Conservation (phyloP, 1,140 invertebrate genomes). For the Leptinotarsa lineolata region DNA sequence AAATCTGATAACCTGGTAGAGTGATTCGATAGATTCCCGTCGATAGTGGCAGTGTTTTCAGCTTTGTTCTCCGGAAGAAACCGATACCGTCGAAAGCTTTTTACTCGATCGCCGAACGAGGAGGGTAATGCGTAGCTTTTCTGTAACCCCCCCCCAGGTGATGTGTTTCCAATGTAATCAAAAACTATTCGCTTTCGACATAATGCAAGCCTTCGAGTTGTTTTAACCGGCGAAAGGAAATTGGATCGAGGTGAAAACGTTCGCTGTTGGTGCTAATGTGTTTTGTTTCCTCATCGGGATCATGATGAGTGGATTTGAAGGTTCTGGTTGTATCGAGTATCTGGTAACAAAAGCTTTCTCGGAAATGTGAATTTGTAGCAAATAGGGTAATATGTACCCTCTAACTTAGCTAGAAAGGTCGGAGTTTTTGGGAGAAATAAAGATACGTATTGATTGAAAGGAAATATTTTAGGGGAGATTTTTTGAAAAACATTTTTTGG, state of each 20-base stretch:
- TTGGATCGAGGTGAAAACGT: not conserved
- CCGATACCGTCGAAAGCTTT: not conserved
- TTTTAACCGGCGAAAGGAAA: not conserved
- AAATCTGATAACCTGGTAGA: not conserved
- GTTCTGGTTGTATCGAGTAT: too few species aligned
- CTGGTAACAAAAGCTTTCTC: too few species aligned
- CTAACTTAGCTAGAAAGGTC: too few species aligned
- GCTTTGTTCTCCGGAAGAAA: not conserved
- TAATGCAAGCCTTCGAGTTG: not conserved
- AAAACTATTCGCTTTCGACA: constrained; percentile 1
- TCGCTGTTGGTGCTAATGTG: not conserved
- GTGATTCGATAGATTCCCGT: not conserved
- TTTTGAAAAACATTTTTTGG: too few species aligned
- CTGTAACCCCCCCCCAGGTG: not conserved
- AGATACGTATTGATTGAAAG: too few species aligned
- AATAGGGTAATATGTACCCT: too few species aligned
- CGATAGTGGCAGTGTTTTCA: not conserved
- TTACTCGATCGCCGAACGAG: not conserved
- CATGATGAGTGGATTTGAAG: too few species aligned
- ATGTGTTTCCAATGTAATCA: not conserved
- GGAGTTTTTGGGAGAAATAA: too few species aligned
- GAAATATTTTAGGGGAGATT: too few species aligned
- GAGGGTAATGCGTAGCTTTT: not conserved
- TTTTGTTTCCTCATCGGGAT: not conserved
- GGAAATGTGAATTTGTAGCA: too few species aligned